Percentiles rank a stretch among this genome's conserved stretches.
phyloP scores from a whole-genome alignment of 2,797 vertebrate genomes.

The Coracias cyanogaster region DNA sequence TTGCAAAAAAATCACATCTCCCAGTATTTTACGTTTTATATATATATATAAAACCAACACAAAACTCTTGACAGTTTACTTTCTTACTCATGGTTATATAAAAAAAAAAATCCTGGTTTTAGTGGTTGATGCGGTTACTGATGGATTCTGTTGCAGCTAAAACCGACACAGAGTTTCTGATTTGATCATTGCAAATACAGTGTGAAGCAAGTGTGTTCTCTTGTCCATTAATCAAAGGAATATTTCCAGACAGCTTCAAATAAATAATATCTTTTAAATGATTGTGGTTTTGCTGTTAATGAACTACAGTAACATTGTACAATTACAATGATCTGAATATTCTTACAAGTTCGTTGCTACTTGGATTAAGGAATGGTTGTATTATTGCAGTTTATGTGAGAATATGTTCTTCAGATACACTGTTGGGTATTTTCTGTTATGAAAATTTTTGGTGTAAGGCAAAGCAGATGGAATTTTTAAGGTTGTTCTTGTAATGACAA shows the following conservation, averaged over 20 bases:
- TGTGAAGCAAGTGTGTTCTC: neutral
- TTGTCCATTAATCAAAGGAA: neutral
- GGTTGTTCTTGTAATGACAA: neutral
- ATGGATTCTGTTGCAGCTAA: neutral
- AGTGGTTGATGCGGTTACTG: neutral
- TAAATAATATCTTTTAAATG: neutral
- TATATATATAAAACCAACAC: neutral
- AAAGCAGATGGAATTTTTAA: neutral
- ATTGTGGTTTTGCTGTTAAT: neutral
- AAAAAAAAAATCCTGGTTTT: neutral
- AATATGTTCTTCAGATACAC: neutral
- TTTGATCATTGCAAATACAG: neutral
- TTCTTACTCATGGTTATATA: neutral
- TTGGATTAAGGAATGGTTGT: neutral
- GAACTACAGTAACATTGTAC: neutral
- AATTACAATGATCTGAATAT: neutral
- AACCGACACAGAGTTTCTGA: neutral
- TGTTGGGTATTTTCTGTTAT: neutral
- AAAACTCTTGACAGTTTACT: neutral
- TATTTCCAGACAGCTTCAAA: neutral
- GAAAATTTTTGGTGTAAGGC: neutral
- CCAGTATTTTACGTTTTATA: neutral
- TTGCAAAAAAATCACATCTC: neutral
- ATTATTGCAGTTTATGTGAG: neutral
- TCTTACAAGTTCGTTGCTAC: neutral